These are phyloP conservation scores for Phataginus tetradactyla DNA, from an alignment of 2,797 vertebrate species.

Conservation along the genomic window DNA sequence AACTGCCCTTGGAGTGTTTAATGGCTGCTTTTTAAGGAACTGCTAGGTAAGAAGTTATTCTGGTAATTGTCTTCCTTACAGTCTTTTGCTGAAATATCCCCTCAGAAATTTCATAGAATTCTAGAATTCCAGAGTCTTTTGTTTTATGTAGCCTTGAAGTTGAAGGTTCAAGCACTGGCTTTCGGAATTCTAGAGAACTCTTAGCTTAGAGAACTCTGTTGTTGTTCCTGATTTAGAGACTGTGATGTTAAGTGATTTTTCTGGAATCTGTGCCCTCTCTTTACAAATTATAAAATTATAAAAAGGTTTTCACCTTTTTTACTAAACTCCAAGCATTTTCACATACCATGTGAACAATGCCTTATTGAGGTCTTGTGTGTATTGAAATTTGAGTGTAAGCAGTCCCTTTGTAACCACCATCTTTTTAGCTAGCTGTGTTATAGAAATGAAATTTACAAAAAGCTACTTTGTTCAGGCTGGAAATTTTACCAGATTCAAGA, in stretches of 20 bases:
- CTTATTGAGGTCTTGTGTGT: not conserved
- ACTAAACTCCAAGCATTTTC: not conserved
- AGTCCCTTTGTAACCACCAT: not conserved
- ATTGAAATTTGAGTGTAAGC: not conserved
- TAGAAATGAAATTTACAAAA: not conserved
- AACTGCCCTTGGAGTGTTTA: not conserved
- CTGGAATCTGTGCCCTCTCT: not conserved
- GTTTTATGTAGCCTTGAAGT: constrained; percentile 2
- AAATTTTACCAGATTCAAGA: not conserved
- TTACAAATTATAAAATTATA: not conserved
- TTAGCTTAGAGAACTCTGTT: not conserved
- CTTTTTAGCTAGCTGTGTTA: not conserved
- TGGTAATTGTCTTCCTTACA: not conserved
- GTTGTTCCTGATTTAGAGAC: not conserved
- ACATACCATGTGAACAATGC: not conserved
- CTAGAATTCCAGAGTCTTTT: constrained; percentile 11
- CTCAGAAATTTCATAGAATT: constrained; percentile 11
- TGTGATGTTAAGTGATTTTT: not conserved
- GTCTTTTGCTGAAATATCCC: not conserved
- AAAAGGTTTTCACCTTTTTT: constrained; percentile 10
- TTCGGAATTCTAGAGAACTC: not conserved
- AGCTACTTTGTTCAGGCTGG: not conserved
- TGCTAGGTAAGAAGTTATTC: not conserved
- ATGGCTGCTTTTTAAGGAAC: not conserved
- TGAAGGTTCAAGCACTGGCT: not conserved